phyloP scores from a whole-genome alignment of 1,140 invertebrate genomes.

The Calosoma granatense region DNA sequence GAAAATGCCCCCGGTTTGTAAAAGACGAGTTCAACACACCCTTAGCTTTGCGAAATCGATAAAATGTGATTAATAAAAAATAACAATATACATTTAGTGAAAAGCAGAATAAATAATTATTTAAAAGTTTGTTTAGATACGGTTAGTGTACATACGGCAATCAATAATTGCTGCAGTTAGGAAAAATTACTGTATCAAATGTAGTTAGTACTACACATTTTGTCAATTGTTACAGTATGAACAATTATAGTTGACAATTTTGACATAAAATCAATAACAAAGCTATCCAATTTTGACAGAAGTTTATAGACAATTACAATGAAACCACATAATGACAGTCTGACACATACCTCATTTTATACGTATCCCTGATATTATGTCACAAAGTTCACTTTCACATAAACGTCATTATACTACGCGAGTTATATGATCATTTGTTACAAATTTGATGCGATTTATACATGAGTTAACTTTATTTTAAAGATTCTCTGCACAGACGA shows the following conservation, averaged over 20 bases:
- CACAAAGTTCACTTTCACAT: not conserved
- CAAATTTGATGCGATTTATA: not conserved
- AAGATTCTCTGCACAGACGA: not conserved
- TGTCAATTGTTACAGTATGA: too few relatives aligned
- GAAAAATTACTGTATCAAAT: too few relatives aligned
- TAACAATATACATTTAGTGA: not conserved
- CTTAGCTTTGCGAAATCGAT: slow-evolving; percentile 14
- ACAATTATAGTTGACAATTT: too few relatives aligned
- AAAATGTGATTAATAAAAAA: slow-evolving; percentile 9
- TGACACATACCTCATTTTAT: slow-evolving; percentile 7
- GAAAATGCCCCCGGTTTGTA: slow-evolving; percentile 8
- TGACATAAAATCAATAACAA: slow-evolving; percentile 6
- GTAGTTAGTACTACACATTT: too few relatives aligned
- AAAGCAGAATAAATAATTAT: too few relatives aligned
- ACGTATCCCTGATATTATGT: not conserved
- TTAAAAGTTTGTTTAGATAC: too few relatives aligned
- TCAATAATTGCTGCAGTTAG: too few relatives aligned
- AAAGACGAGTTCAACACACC: slow-evolving; percentile 15
- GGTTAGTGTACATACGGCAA: too few relatives aligned
- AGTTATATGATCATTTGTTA: not conserved
- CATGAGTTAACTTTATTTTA: not conserved
- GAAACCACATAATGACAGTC: not conserved
- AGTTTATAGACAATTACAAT: slow-evolving; percentile 1
- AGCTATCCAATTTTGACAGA: not conserved
- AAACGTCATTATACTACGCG: not conserved